phyloP scores from a whole-genome alignment of 2,797 vertebrate genomes.

The Anisognathus igniventris region DNA sequence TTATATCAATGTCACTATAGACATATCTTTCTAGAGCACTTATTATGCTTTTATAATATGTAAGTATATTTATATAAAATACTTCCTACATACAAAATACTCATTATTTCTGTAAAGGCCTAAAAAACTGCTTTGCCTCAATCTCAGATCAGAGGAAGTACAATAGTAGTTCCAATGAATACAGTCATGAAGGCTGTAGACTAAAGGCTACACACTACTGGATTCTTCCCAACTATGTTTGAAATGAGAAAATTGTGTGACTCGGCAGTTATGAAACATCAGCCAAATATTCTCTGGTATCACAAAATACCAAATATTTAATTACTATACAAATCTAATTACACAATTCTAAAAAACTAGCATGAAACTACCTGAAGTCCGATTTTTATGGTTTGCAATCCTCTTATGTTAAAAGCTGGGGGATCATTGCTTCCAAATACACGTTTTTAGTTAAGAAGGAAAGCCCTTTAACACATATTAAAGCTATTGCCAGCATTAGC shows the following conservation, averaged over 20 bases:
- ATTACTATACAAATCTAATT: constrained; percentile 2
- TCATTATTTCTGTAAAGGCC: background rate
- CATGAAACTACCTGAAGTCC: constrained; percentile 26
- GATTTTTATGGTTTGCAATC: constrained; percentile 48
- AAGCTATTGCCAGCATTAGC: constrained; percentile 54
- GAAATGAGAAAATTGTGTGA: constrained; percentile 3
- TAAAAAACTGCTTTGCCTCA: background rate
- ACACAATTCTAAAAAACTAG: background rate
- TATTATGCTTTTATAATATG: background rate
- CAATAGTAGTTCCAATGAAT: background rate
- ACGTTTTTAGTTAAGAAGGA: constrained; percentile 45
- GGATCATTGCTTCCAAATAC: constrained; percentile 52
- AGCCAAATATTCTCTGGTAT: background rate
- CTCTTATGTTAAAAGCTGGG: constrained; percentile 18
- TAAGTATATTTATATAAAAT: background rate
- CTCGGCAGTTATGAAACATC: background rate
- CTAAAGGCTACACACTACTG: background rate
- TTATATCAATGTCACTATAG: background rate
- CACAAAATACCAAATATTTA: background rate
- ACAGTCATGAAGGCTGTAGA: background rate
- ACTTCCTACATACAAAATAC: background rate
- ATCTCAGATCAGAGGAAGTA: background rate
- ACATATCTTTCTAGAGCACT: background rate
- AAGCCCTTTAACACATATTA: constrained; percentile 58
- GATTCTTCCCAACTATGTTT: background rate